These are phyloP conservation scores for Gallinago nigripennis DNA, from an alignment of 2,797 vertebrate genomes.

Conservation along the genomic window DNA sequence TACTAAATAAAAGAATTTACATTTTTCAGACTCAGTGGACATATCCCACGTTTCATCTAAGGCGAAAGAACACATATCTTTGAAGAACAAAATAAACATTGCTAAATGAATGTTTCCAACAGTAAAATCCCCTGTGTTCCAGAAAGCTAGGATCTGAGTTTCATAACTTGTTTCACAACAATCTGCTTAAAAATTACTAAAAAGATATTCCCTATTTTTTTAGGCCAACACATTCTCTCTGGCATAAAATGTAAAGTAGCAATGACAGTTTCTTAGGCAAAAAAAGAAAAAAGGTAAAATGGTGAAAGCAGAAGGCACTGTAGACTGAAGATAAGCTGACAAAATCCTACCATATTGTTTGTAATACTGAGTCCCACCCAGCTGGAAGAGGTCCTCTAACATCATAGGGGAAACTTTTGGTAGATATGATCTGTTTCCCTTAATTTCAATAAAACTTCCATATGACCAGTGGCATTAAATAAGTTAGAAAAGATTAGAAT, in stretches of 20 bases:
- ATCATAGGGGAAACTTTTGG: background rate
- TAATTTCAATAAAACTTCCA: background rate
- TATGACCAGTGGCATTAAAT: background rate
- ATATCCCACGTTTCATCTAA: conserved; percentile 3
- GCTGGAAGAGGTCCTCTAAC: background rate
- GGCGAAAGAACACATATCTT: background rate
- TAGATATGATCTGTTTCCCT: background rate
- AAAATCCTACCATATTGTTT: background rate
- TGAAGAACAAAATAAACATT: conserved; percentile 23
- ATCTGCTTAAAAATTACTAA: conserved; percentile 25
- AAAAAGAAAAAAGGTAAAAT: background rate
- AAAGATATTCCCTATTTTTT: background rate
- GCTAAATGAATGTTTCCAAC: conserved; percentile 21
- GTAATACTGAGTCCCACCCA: background rate
- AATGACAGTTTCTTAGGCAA: background rate
- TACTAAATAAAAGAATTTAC: conserved; percentile 1
- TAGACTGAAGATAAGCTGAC: background rate
- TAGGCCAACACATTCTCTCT: background rate
- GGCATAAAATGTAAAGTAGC: background rate
- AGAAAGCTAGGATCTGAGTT: background rate
- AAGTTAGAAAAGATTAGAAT: background rate
- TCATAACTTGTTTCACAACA: conserved; percentile 33
- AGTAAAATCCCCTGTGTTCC: conserved; percentile 7
- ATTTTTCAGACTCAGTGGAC: background rate
- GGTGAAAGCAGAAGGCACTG: background rate